Percentiles rank a stretch among this genome's conserved stretches.
These are phyloP conservation scores for Oplegnathus fasciatus DNA, from an alignment of 2,113 vertebrate genomes.

Conservation along the genomic window DNA sequence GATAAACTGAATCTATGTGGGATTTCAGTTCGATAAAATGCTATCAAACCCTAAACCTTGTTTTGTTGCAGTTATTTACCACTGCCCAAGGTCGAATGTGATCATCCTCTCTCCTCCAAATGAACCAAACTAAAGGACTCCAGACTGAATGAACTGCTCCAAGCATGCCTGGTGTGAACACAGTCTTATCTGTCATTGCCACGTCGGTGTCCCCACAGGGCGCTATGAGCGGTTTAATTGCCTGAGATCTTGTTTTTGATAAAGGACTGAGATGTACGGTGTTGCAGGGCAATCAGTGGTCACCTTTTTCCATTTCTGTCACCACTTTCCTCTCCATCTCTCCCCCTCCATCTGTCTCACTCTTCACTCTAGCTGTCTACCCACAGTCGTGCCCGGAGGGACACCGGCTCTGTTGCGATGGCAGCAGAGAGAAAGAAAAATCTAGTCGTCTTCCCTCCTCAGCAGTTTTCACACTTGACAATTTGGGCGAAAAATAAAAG, in stretches of 20 bases:
- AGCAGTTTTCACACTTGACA: constrained; percentile 67
- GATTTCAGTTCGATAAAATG: neutral
- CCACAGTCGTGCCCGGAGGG: constrained; percentile 21
- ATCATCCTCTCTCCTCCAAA: constrained; percentile 13
- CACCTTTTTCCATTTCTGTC: constrained; percentile 45
- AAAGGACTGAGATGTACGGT: constrained; percentile 28
- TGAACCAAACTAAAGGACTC: constrained; percentile 13
- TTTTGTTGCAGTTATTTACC: neutral
- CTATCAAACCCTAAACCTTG: constrained; percentile 6
- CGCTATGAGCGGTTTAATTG: constrained; percentile 53
- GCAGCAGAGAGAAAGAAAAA: constrained; percentile 14
- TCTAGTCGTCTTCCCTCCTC: constrained; percentile 41
- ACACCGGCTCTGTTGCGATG: constrained; percentile 12
- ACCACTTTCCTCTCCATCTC: neutral
- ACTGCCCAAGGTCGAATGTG: constrained; percentile 14
- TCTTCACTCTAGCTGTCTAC: constrained; percentile 17
- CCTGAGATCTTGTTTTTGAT: constrained; percentile 70
- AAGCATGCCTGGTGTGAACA: neutral
- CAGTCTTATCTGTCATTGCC: constrained; percentile 59
- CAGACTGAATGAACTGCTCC: constrained; percentile 15
- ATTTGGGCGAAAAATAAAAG: constrained; percentile 39
- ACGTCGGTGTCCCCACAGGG: constrained; percentile 31
- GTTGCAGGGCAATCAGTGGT: constrained; percentile 47
- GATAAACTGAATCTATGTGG: neutral
- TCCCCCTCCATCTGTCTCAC: constrained; percentile 28